Conservation (phyloP, 2,797 vertebrate genomes). For the Notoglanidium macrostoma region DNA sequence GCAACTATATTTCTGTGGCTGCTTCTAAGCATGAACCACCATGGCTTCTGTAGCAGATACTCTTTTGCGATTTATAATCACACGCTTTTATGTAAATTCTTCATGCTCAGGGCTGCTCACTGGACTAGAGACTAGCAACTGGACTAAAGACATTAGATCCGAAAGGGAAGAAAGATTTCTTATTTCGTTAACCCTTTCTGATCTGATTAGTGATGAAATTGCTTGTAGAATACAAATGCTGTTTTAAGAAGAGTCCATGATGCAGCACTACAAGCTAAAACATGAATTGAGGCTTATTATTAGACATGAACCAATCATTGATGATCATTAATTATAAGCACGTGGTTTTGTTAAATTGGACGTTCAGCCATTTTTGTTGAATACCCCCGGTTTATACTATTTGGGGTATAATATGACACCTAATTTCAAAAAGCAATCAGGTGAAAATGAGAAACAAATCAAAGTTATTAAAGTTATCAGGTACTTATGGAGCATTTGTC, state of each 20-base stretch:
- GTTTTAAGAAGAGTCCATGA: not conserved
- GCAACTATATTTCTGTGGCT: not conserved
- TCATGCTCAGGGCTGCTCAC: not conserved
- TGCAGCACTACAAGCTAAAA: not conserved
- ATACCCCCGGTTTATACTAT: not conserved
- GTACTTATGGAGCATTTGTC: conserved; percentile 55
- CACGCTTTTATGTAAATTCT: not conserved
- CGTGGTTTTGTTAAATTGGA: not conserved
- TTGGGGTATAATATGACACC: not conserved
- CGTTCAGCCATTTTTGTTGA: not conserved
- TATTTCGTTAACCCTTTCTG: not conserved
- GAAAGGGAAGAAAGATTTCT: not conserved
- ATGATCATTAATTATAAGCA: not conserved
- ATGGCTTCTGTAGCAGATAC: not conserved
- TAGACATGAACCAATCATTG: not conserved
- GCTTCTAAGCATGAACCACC: not conserved
- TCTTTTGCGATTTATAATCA: not conserved
- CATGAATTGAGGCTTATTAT: not conserved
- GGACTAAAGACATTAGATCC: not conserved
- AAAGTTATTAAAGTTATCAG: not conserved
- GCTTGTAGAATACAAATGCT: not conserved
- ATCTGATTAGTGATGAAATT: not conserved
- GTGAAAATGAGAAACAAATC: not conserved
- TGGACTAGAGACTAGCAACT: not conserved
- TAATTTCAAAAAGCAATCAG: not conserved